Base-by-base conservation (phyloP, 23 tunicate genomes). In the Styela clava region DNA sequence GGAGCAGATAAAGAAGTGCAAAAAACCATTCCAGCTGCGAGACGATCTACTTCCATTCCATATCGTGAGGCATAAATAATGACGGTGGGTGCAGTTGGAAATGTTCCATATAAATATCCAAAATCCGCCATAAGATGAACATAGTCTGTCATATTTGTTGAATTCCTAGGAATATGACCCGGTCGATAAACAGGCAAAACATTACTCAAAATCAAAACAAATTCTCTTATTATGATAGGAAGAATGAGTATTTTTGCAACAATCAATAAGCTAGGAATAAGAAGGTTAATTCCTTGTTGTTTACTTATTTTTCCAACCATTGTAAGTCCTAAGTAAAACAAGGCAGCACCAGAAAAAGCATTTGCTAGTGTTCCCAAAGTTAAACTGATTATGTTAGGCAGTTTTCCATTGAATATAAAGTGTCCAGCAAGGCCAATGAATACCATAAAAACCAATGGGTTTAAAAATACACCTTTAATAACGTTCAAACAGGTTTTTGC, bases 1-100 rank as follows among this genome's bases (percentile, higher is more conserved):
- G 98, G 98, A 9, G 98, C 98, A 1, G 98, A 93, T 33, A 93
- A 68, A 3, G 89, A 71, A 0, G 98, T 93, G 61, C 98, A 93
- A 25, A 85, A 63, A 29, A 93, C 98, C 98, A 93, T 93, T 16
- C 87, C 89, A 64, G 93, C 69, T 16, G 98, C 98, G 0, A 93
- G 78, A 83, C 91, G 83, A 35, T 93, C 98, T 0, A 76, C 78
- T 62, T 93, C 98, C 31, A 87, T n/a, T 1, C 82, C 84, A 68
- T 88, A 93, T 72, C 84, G 74, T 0, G 93, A 76, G 1, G 98
- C 98, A 74, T 85, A 93, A 29, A 93, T 88, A 24, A 88, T 77
- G 20, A 93, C 93, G 25, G 98, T 69, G 3, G 98, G 98, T 7
- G 98, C 98, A 61, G 93, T 63, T 7, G 98, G 98, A 35, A 93